Evolutionary conservation across 2,797 vertebrate species (phyloP).

Genomic region (Muscicapa striata): DNA sequence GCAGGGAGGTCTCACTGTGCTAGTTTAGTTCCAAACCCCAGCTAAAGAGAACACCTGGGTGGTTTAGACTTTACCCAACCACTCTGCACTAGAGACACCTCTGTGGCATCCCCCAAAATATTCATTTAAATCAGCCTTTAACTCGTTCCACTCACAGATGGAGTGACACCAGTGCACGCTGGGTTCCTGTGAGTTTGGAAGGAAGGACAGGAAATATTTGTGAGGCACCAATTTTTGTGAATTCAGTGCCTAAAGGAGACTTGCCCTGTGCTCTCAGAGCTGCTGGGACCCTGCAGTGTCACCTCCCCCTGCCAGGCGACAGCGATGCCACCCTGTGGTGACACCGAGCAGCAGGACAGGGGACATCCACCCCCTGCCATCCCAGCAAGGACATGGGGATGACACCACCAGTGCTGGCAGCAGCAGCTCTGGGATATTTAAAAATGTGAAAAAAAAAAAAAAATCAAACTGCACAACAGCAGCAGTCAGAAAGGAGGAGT

Average conservation of each 20-base stretch:
- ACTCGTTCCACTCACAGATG: rapidly evolving
- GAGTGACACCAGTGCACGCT: rapidly evolving
- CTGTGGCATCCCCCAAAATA: not conserved
- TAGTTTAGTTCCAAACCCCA: rapidly evolving
- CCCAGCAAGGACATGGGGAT: not conserved
- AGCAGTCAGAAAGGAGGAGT: not conserved
- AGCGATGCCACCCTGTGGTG: slow-evolving; percentile 27
- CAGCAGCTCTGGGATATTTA: not conserved
- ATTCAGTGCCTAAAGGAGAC: not conserved
- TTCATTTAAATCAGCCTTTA: not conserved
- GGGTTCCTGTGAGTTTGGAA: rapidly evolving
- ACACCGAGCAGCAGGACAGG: not conserved
- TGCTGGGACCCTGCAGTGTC: not conserved
- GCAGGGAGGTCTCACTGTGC: not conserved
- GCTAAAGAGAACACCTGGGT: not conserved
- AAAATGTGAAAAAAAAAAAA: not conserved
- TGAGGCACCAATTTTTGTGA: rapidly evolving
- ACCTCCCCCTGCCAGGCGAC: not conserved
- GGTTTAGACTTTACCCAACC: not conserved
- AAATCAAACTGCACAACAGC: not conserved
- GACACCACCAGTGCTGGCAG: not conserved
- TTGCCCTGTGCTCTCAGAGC: not conserved
- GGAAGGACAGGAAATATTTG: not conserved
- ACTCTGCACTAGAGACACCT: not conserved
- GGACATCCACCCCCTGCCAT: not conserved